A percentile compares a stretch with the other conserved stretches of the same genome.
Evolutionary conservation across 2,797 vertebrate species (phyloP).

Genomic region (Neosalanx taihuensis): DNA sequence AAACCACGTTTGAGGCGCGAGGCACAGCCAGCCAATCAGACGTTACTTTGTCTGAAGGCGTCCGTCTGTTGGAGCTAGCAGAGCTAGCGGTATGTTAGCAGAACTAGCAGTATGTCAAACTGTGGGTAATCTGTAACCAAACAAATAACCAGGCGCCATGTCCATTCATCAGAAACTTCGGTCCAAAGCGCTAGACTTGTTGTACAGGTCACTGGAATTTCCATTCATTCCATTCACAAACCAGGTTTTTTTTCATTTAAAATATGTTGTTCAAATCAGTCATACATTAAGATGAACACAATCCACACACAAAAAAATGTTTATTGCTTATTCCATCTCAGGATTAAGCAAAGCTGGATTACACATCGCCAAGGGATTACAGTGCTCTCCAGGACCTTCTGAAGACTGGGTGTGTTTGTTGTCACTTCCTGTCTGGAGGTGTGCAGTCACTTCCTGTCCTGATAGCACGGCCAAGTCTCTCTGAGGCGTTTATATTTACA

Average conservation of each 20-base stretch:
- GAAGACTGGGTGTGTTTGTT: slow-evolving; percentile 44
- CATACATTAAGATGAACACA: slow-evolving; percentile 8
- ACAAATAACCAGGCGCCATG: no score
- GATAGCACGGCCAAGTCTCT: slow-evolving; percentile 13
- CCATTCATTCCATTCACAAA: no score
- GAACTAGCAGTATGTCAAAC: background rate
- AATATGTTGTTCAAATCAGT: background rate
- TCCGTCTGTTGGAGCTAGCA: no score
- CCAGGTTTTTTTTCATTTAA: background rate
- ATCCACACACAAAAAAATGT: slow-evolving; percentile 14
- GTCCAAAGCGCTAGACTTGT: no score
- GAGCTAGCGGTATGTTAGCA: no score
- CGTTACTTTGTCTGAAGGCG: no score
- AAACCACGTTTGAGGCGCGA: slow-evolving; percentile 4
- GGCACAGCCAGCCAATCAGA: background rate
- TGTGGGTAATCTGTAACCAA: background rate
- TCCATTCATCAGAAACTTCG: no score
- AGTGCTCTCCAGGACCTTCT: slow-evolving; percentile 50
- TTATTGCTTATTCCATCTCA: slow-evolving; percentile 22
- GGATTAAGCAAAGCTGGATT: slow-evolving; percentile 40
- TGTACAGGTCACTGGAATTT: no score
- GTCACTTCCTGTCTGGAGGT: slow-evolving; percentile 21
- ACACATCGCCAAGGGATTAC: slow-evolving; percentile 40
- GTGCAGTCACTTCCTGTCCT: slow-evolving; percentile 30
- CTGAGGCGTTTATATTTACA: no score